These are phyloP conservation scores for Lasioglossum figueresi DNA, from an alignment of 2,888 invertebrate species.

Conservation along the genomic window DNA sequence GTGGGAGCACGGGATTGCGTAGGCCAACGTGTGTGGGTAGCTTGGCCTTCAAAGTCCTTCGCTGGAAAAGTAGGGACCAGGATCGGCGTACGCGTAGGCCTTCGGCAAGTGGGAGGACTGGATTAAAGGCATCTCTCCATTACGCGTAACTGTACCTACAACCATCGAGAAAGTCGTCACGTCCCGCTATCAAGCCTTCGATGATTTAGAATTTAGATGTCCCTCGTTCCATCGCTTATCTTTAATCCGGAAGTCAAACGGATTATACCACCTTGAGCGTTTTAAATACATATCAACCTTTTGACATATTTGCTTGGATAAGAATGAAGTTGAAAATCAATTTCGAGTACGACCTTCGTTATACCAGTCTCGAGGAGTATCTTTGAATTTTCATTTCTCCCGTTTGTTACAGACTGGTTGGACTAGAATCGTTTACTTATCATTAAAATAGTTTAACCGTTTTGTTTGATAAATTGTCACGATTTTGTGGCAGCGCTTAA, in stretches of 20 bases:
- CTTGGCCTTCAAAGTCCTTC: slow-evolving; percentile 79
- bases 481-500: no score
- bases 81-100: slow-evolving; percentile 69
- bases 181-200: slow-evolving; percentile 22
- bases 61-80: slow-evolving; percentile 68
- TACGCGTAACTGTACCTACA: slow-evolving; percentile 67
- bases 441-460: not conserved
- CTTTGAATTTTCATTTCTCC: not conserved
- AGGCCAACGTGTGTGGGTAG: slow-evolving; percentile 71
- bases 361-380: not conserved
- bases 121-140: slow-evolving; percentile 63
- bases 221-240: not conserved
- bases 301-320: not conserved
- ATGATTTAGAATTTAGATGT: slow-evolving; percentile 21
- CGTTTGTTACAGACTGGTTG: not conserved
- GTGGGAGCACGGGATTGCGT: slow-evolving; percentile 57
- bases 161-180: slow-evolving; percentile 56
- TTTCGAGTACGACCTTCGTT: not conserved
- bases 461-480: not conserved
- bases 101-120: slow-evolving; percentile 73
- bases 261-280: not conserved
- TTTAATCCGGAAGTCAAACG: not conserved
- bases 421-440: not conserved
- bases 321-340: not conserved
- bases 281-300: not conserved